These are phyloP conservation scores for Odontocerum albicorne DNA, from an alignment of 2,888 invertebrate species.

Conservation along the genomic window DNA sequence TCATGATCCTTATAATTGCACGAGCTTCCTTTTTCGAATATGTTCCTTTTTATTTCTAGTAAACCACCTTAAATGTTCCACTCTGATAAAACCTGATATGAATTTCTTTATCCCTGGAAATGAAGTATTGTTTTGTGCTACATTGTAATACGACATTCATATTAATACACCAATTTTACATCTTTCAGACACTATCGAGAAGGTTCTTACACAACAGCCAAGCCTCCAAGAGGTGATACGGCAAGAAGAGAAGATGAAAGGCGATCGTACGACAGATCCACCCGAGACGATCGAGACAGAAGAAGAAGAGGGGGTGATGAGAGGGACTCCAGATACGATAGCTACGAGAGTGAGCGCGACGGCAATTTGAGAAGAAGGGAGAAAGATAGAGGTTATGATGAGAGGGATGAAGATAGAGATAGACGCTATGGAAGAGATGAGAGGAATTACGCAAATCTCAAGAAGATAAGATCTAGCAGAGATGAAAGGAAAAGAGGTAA, in stretches of 20 bases:
- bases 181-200: constrained; percentile 52
- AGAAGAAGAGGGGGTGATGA: constrained; percentile 42
- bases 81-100: too few species aligned
- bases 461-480: constrained; percentile 31
- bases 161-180: background rate
- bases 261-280: constrained; percentile 32
- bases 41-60: too few species aligned
- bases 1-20: too few species aligned
- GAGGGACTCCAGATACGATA: constrained; percentile 36
- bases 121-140: background rate
- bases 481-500: constrained; percentile 41
- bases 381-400: constrained; percentile 39
- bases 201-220: constrained; percentile 52
- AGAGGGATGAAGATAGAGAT: constrained; percentile 46
- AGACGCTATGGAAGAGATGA: constrained; percentile 44
- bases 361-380: constrained; percentile 44
- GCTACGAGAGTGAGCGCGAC: constrained; percentile 42
- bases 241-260: constrained; percentile 37
- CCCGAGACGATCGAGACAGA: constrained; percentile 45
- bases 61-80: too few species aligned
- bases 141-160: background rate
- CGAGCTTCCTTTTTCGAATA: too few species aligned
- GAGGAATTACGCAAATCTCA: constrained; percentile 20
- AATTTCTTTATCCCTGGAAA: background rate
- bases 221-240: constrained; percentile 48